Conservation (phyloP, 2,888 invertebrate genomes). For the Agriopis marginaria region DNA sequence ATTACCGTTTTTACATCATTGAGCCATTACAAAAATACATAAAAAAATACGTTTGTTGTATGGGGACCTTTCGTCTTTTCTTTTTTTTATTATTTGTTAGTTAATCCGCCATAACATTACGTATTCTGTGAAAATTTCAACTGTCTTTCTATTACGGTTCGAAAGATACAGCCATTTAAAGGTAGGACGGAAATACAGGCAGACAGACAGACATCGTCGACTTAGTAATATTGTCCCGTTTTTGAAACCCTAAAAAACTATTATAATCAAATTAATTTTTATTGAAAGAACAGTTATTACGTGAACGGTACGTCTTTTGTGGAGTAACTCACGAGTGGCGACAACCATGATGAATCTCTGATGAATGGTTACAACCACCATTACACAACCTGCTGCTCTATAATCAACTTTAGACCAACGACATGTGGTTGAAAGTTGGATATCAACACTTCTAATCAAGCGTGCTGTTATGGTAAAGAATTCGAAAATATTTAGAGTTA, state of each 20-base stretch:
- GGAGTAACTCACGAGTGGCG: conserved; percentile 14
- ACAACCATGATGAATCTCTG: conserved; percentile 25
- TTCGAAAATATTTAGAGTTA: conserved; percentile 19
- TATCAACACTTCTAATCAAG: not conserved
- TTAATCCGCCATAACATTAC: no score
- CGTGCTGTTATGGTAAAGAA: conserved; percentile 5
- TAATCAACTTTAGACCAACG: not conserved
- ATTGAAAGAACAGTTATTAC: conserved; percentile 11
- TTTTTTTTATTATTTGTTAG: no score
- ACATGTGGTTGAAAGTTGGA: not conserved
- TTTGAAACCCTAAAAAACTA: not conserved
- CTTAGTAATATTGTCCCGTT: no score
- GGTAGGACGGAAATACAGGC: no score
- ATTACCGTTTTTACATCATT: no score
- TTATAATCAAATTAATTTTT: conserved; percentile 18
- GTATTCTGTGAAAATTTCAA: not conserved
- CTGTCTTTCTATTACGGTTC: no score
- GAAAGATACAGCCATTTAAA: no score
- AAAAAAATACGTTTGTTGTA: no score
- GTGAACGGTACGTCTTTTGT: conserved; percentile 11
- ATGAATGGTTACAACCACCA: conserved; percentile 14
- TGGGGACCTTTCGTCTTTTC: no score
- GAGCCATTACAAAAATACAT: no score
- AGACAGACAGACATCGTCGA: no score
- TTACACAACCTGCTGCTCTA: not conserved